Percentiles rank a stretch among this genome's conserved stretches.
phyloP scores from a whole-genome alignment of 2,797 vertebrate genomes.

The Pteronotus mesoamericanus region DNA sequence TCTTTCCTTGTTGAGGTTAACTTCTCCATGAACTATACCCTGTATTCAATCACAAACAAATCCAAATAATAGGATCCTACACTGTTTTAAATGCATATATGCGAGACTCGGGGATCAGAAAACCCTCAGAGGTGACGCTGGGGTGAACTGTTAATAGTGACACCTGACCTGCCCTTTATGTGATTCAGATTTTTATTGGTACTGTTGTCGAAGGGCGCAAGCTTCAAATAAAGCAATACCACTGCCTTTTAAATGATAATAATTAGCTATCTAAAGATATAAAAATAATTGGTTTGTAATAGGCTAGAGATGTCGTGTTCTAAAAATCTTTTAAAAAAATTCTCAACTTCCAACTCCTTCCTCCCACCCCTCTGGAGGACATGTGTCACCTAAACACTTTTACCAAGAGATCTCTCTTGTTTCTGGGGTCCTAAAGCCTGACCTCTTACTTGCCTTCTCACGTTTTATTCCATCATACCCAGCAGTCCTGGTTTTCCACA shows the following conservation, averaged over 20 bases:
- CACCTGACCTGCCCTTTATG: background rate
- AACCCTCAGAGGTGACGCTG: background rate
- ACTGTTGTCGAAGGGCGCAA: background rate
- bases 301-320: background rate
- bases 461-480: background rate
- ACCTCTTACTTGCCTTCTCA: background rate
- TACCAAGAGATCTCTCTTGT: background rate
- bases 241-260: background rate
- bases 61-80: background rate
- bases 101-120: background rate
- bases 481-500: background rate
- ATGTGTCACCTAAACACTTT: background rate
- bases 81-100: background rate
- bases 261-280: background rate
- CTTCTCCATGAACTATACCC: background rate
- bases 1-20: background rate
- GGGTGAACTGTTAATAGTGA: background rate
- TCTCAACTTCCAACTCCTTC: background rate
- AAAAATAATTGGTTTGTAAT: background rate
- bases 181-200: background rate
- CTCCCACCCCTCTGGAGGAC: background rate
- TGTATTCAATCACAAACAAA: background rate
- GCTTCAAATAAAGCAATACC: background rate
- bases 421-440: background rate
- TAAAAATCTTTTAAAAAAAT: background rate